Evolutionary conservation across 2,797 vertebrate species (phyloP).

Genomic region (Paratrypauchen microcephalus): DNA sequence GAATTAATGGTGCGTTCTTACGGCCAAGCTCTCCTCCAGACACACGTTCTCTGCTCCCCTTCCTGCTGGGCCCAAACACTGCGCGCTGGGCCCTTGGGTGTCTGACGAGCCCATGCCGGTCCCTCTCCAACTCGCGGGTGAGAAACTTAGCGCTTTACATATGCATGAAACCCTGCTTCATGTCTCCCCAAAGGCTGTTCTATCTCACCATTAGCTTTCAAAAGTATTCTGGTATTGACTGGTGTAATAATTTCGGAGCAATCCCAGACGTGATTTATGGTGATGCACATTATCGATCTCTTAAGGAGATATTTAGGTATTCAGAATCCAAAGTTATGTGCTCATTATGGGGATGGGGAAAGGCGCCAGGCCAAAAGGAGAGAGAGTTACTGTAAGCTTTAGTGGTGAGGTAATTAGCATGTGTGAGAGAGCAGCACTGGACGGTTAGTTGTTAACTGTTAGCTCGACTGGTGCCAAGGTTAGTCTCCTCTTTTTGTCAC

Average conservation of each 20-base stretch:
- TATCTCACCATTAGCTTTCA: slow-evolving; percentile 92
- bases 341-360: slow-evolving; percentile 85
- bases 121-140: slow-evolving; percentile 76
- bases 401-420: slow-evolving; percentile 81
- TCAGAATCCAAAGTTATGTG: slow-evolving; percentile 87
- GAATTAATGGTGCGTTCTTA: slow-evolving; percentile 93
- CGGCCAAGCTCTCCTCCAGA: slow-evolving; percentile 86
- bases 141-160: slow-evolving; percentile 75
- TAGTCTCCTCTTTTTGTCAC: background rate
- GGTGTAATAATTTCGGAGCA: slow-evolving; percentile 93
- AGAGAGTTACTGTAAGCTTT: slow-evolving; percentile 70
- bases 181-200: slow-evolving; percentile 92
- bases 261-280: slow-evolving; percentile 93
- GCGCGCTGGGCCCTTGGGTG: slow-evolving; percentile 87
- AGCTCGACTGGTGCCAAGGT: background rate
- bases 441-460: background rate
- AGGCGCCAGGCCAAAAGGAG: slow-evolving; percentile 83
- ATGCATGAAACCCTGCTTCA: slow-evolving; percentile 74
- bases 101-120: slow-evolving; percentile 61
- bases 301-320: slow-evolving; percentile 96
- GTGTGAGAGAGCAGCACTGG: slow-evolving; percentile 65
- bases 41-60: slow-evolving; percentile 85
- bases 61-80: slow-evolving; percentile 87
- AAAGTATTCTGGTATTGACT: slow-evolving; percentile 91
- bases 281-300: slow-evolving; percentile 97